Evolutionary conservation across 2,113 vertebrate species (phyloP).

Genomic region (Atractosteus spatula): DNA sequence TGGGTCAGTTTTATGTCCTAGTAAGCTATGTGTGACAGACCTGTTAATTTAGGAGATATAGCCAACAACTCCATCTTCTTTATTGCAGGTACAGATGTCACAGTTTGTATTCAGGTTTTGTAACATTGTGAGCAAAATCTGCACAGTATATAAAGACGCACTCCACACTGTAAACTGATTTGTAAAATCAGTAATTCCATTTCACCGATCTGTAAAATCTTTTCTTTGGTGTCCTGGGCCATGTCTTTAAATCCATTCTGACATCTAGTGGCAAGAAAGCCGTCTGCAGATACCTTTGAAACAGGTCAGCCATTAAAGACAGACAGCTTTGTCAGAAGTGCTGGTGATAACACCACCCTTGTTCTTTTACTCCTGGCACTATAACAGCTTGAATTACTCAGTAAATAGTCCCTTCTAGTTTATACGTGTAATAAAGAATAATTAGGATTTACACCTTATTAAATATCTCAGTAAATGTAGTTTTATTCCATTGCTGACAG

Average conservation of each 20-base stretch:
- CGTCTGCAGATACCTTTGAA: background rate
- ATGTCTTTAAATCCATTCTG: background rate
- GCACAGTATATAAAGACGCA: background rate
- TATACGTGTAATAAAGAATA: too few species aligned
- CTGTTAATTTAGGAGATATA: background rate
- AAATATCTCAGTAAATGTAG: too few species aligned
- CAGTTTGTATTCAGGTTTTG: background rate
- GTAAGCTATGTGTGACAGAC: background rate
- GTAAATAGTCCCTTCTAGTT: too few species aligned
- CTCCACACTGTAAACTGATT: background rate
- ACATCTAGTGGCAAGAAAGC: slow-evolving; percentile 7
- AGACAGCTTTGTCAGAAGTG: too few species aligned
- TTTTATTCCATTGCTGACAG: too few species aligned
- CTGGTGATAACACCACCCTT: too few species aligned
- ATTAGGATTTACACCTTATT: too few species aligned
- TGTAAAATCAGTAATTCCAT: background rate
- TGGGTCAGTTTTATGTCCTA: background rate
- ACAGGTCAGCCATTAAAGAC: background rate
- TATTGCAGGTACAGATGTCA: background rate
- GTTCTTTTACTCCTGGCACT: too few species aligned
- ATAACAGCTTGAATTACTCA: too few species aligned
- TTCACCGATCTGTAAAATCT: background rate
- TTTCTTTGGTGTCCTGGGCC: background rate
- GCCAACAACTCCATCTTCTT: background rate
- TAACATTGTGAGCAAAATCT: background rate